Conservation (phyloP, 23 tunicate genomes). For the Halocynthia aurantium region DNA sequence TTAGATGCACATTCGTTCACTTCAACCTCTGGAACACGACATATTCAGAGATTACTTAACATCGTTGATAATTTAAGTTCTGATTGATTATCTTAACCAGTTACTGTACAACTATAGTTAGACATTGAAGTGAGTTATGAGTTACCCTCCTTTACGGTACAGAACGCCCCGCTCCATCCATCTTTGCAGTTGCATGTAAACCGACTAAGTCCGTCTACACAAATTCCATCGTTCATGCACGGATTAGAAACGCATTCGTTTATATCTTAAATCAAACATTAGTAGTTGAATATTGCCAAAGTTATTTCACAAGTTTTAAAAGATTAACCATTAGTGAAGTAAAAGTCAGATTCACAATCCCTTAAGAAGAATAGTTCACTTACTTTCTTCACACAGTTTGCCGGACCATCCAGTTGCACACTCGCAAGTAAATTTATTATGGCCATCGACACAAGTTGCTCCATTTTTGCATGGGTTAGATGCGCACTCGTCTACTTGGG, state of each 20-base stretch:
- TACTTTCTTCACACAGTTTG: constrained; percentile 31
- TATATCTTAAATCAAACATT: neutral
- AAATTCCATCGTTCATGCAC: constrained; percentile 62
- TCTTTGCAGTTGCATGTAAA: constrained; percentile 38
- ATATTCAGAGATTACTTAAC: too few relatives aligned
- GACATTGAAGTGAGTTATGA: too few relatives aligned
- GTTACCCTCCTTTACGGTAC: constrained; percentile 11
- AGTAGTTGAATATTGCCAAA: neutral
- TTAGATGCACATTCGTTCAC: constrained; percentile 71
- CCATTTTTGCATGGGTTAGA: constrained; percentile 61
- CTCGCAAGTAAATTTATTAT: constrained; percentile 38
- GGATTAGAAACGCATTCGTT: constrained; percentile 40
- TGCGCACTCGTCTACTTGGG: constrained; percentile 23
- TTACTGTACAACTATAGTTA: too few relatives aligned
- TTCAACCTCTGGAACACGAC: constrained; percentile 2
- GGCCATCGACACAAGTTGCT: constrained; percentile 45
- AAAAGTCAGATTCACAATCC: neutral
- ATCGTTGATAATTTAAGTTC: too few relatives aligned
- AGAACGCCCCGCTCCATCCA: constrained; percentile 52
- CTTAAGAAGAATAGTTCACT: neutral
- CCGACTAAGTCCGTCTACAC: constrained; percentile 3
- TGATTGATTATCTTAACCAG: too few relatives aligned
- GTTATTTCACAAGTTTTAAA: neutral
- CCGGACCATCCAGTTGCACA: constrained; percentile 72
- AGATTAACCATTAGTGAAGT: neutral